Base-by-base conservation (phyloP, 2,888 invertebrate species). In the Protonemura montana region DNA sequence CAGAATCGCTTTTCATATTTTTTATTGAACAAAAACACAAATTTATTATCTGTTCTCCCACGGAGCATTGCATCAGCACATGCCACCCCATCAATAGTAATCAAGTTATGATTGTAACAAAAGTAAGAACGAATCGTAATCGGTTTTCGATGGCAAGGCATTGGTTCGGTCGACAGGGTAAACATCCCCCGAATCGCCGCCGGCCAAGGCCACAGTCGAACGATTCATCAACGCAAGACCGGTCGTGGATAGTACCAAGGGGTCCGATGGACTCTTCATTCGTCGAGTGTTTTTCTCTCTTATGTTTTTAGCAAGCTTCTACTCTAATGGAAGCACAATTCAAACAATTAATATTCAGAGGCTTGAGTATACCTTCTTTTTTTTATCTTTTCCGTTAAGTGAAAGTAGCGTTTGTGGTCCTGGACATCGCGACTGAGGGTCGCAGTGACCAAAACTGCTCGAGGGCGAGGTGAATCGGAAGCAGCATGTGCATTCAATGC, bases 271-370 rank as follows among this genome's bases (percentile, higher is more conserved):
- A 21, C 59, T 21, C 59, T 13, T 59, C 59, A 3, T 59, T 10
- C 35, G 59, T 59, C 16, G 21, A 59, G 16, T 21, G 21, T 59
- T 59, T 59, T 86, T 82, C 82, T 35, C 30, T 76, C 76, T 28
- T 59, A 83, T 76, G 30, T 83, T 27, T 82, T 41, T 85, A 59
- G 83, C 82, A 85, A 86, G 87, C 86, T 86, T 85, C 85, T 87
- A 87, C 78, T 86, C 87, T 87, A 87, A 87, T 87, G 87, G 87
- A 87, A 87, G 87, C 87, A 87, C 87, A 87, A 86, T 86, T 87
- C 87, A 86, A 84, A 84, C 84, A 28, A 84, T 59, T 84, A 84
- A 84, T 84, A 81, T 84, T 84, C 84, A 28, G 26, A 59, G 42
- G 84, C 84, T 84, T 76, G 76, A 84, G 84, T 84, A 84, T 84